A percentile compares a stretch with the other conserved stretches of the same genome.
phyloP scores from a whole-genome alignment of 2,113 vertebrate genomes.

The Tachuris rubrigastra region DNA sequence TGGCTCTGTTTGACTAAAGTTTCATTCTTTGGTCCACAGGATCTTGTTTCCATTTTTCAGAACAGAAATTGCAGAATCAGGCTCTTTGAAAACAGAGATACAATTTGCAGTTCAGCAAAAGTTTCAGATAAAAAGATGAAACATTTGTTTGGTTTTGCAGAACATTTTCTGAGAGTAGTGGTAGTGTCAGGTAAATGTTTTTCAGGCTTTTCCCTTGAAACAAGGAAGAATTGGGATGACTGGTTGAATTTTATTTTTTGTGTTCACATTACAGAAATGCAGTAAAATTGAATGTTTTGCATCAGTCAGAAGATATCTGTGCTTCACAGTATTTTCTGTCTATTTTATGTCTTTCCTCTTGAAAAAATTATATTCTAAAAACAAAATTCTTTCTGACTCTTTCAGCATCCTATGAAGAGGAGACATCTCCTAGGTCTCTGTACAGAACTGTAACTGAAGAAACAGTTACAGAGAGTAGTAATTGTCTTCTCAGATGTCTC shows the following conservation, averaged over 20 bases:
- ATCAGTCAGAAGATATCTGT: background rate
- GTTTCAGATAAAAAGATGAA: background rate
- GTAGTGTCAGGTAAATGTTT: background rate
- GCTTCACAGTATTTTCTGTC: background rate
- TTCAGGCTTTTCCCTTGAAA: background rate
- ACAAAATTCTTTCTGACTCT: background rate
- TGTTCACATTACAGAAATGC: background rate
- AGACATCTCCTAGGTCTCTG: background rate
- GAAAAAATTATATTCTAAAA: background rate
- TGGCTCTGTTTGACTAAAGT: background rate
- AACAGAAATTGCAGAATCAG: background rate
- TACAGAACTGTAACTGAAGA: background rate
- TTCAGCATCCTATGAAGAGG: background rate
- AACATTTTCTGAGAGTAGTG: background rate
- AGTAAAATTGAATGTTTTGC: background rate
- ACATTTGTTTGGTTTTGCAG: background rate
- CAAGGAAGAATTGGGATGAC: background rate
- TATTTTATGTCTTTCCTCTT: background rate
- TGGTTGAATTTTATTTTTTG: background rate
- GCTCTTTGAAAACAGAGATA: background rate
- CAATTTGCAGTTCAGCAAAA: background rate
- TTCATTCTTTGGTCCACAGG: background rate
- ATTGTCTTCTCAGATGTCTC: background rate
- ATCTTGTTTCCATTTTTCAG: background rate
- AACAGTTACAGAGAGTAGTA: background rate